Evolutionary conservation across 2,113 vertebrate genomes (phyloP).

Genomic region (Ptychochromis oligacanthus): DNA sequence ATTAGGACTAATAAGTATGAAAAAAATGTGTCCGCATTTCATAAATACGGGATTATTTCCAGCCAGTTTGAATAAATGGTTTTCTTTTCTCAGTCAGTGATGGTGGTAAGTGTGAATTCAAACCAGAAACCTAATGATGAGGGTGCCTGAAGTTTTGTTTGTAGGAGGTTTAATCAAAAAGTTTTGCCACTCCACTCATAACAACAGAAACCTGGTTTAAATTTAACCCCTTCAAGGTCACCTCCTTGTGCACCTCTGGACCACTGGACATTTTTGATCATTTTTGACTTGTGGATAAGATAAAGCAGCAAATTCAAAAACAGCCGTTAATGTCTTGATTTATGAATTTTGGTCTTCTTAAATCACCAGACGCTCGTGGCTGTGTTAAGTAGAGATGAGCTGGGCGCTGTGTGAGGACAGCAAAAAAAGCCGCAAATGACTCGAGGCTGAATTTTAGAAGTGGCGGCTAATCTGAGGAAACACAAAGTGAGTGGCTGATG

Average conservation of each 20-base stretch:
- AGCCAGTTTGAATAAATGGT: too few relatives aligned
- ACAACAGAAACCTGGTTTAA: neutral
- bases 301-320: neutral
- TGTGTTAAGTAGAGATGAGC: neutral
- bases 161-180: neutral
- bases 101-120: neutral
- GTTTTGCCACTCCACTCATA: neutral
- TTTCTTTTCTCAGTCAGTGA: neutral
- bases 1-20: too few relatives aligned
- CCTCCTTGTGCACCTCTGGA: neutral
- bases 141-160: neutral
- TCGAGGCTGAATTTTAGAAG: neutral
- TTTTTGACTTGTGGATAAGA: neutral
- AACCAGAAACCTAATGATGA: too few relatives aligned
- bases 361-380: neutral
- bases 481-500: slow-evolving; percentile 17
- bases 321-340: too few relatives aligned
- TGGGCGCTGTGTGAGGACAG: neutral
- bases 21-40: too few relatives aligned
- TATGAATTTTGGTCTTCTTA: neutral
- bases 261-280: neutral
- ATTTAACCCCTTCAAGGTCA: neutral
- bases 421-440: neutral
- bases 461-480: neutral
- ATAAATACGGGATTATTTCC: too few relatives aligned